phyloP scores from a whole-genome alignment of 2,888 invertebrate genomes.

The Epirrhoe alternata region DNA sequence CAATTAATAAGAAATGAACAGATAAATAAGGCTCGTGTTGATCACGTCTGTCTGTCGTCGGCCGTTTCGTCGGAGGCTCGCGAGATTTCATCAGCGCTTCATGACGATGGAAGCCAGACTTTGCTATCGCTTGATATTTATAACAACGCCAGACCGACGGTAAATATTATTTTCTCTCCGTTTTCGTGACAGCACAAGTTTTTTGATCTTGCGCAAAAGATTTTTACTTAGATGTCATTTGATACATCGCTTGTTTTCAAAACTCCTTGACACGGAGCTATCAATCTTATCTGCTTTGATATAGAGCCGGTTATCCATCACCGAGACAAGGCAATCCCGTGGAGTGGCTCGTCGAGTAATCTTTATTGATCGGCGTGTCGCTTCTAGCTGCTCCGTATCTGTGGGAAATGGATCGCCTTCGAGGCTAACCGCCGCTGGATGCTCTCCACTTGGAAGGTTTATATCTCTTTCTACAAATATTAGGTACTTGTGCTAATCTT shows the following conservation, averaged over 20 bases:
- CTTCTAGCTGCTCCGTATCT: slow-evolving; percentile 23
- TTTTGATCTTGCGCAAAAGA: background rate
- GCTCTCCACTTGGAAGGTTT: slow-evolving; percentile 6
- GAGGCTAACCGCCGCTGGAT: slow-evolving; percentile 2
- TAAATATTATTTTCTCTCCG: background rate
- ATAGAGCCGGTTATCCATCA: slow-evolving; percentile 33
- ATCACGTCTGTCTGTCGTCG: background rate
- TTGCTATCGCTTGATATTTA: background rate
- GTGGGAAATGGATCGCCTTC: slow-evolving; percentile 17
- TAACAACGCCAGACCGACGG: background rate
- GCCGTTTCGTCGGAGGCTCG: background rate
- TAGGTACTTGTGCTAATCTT: background rate
- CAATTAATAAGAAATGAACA: background rate
- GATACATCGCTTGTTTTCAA: slow-evolving; percentile 23
- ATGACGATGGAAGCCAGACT: background rate
- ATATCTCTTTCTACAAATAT: background rate
- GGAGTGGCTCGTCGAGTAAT: slow-evolving; percentile 29
- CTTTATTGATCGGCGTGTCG: slow-evolving; percentile 31
- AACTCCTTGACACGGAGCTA: slow-evolving; percentile 25
- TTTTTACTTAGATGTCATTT: slow-evolving; percentile 5
- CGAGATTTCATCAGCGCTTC: background rate
- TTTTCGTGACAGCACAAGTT: background rate
- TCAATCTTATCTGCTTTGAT: slow-evolving; percentile 30
- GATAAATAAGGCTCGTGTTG: background rate
- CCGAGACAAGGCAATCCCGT: slow-evolving; percentile 28